Percentiles rank a stretch among this genome's conserved stretches.
Conservation (phyloP, 2,888 invertebrate genomes). For the Xestia c-nigrum region DNA sequence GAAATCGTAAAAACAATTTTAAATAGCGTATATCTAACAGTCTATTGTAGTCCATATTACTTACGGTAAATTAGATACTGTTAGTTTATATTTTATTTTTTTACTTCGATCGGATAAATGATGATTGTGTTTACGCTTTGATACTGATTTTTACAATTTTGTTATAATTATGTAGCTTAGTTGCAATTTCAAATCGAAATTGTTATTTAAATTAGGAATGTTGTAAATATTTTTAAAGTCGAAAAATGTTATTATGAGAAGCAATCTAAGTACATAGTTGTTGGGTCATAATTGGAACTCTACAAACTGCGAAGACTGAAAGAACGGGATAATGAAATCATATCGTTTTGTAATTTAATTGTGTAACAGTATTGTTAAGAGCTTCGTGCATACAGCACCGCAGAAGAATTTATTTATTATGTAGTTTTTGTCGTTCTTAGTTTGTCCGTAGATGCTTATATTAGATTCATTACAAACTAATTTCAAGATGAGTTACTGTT, state of each 20-base stretch:
- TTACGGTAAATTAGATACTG: slow-evolving; percentile 72
- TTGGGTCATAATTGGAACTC: slow-evolving; percentile 87
- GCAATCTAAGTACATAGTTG: slow-evolving; percentile 85
- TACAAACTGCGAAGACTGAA: slow-evolving; percentile 90
- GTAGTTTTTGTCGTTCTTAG: slow-evolving; percentile 73
- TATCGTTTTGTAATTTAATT: slow-evolving; percentile 90
- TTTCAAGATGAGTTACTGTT: slow-evolving; percentile 43
- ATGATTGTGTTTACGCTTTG: slow-evolving; percentile 77
- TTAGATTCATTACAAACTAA: slow-evolving; percentile 67
- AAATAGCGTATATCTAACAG: slow-evolving; percentile 79
- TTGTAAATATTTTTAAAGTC: slow-evolving; percentile 83
- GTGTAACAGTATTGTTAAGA: slow-evolving; percentile 85
- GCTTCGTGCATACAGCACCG: slow-evolving; percentile 82
- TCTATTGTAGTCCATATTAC: slow-evolving; percentile 80
- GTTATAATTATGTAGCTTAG: slow-evolving; percentile 75
- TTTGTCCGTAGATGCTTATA: slow-evolving; percentile 72
- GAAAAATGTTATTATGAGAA: slow-evolving; percentile 80
- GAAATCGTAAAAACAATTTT: slow-evolving; percentile 79
- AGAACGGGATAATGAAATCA: slow-evolving; percentile 88
- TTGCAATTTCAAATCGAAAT: slow-evolving; percentile 79
- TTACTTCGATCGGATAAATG: slow-evolving; percentile 74
- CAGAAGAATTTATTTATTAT: slow-evolving; percentile 75
- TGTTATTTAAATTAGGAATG: slow-evolving; percentile 79
- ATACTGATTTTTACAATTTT: slow-evolving; percentile 77
- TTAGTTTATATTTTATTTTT: slow-evolving; percentile 75